Base-by-base conservation (phyloP, 35 echinoderm and acorn worm species). In the Lytechinus pictus region DNA sequence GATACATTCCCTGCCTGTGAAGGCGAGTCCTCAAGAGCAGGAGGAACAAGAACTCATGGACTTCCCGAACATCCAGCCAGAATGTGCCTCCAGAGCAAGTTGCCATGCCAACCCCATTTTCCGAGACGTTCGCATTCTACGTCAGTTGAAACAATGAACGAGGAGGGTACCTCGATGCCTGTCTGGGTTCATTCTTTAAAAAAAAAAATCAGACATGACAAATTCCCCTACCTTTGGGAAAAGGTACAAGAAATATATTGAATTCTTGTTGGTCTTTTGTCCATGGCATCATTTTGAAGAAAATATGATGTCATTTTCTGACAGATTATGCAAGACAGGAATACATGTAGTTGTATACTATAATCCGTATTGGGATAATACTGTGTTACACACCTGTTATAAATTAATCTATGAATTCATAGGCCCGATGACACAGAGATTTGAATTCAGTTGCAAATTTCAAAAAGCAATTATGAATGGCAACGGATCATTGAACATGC, bases 31-130 rank as follows among this genome's bases (percentile, higher is more conserved):
- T 79, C 66, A 6, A 7, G 19, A 79, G 52, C 88, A 90, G 88
- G 28, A 90, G 52, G 88, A 52, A 90, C 88, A 90, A 90, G 88
- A 90, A 90, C 88, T 54, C 88, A 54, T 90, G 88, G 33, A 33
- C 52, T 90, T 90, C 88, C 88, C 29, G 52, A 52, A 28, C 28
- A 90, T 90, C 13, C 16, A 52, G 16, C 88, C 29, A 90, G 29
- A 90, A 54, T 19, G 10, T 14, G 28, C 88, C 88, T 90, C 88
- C 88, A 54, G 88, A 52, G 88, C 52, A 54, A 6, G 88, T 90
- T 90, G 88, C 29, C 88, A 52, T 52, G 27, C 28, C 88, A 90
- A 90, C 88, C 9, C 29, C 88, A 90, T 90, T 54, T 52, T 44
- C 52, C 52, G 88, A 90, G 88, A 54, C 28, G 88, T 90, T 44